These are phyloP conservation scores for Dendropsophus ebraccatus DNA, from an alignment of 2,113 vertebrate genomes.

Conservation along the genomic window DNA sequence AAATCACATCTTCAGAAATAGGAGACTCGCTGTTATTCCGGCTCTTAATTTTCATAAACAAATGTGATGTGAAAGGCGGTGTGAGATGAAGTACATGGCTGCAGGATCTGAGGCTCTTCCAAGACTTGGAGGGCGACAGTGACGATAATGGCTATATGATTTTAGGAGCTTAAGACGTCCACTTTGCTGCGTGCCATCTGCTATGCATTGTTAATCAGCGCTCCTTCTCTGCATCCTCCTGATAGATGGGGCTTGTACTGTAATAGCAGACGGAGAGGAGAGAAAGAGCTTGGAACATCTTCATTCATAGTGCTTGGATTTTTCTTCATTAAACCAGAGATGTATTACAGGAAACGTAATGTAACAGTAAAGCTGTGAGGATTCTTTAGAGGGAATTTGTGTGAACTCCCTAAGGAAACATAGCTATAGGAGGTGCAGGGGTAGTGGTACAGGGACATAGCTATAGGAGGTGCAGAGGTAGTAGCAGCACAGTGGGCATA, in stretches of 20 bases:
- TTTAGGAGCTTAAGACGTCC: slow-evolving; percentile 13
- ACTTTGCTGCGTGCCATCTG: slow-evolving; percentile 41
- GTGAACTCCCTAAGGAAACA: too few species aligned
- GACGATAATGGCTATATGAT: slow-evolving; percentile 45
- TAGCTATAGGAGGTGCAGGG: too few species aligned
- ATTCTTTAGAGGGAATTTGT: neutral
- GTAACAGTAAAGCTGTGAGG: neutral
- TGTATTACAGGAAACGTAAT: neutral
- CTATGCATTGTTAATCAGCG: slow-evolving; percentile 35
- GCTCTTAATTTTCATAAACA: slow-evolving; percentile 59
- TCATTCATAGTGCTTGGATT: slow-evolving; percentile 11
- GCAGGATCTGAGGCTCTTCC: slow-evolving; percentile 21
- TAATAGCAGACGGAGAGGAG: slow-evolving; percentile 8
- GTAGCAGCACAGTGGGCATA: too few species aligned
- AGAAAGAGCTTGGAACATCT: neutral
- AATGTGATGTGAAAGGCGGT: slow-evolving; percentile 38
- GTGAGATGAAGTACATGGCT: slow-evolving; percentile 31
- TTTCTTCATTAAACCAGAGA: neutral
- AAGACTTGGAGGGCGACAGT: slow-evolving; percentile 21
- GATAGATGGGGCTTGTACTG: slow-evolving; percentile 19
- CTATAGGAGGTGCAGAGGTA: too few species aligned
- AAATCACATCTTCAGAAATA: slow-evolving; percentile 52
- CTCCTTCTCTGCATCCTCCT: slow-evolving; percentile 19
- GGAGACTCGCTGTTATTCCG: slow-evolving; percentile 52
- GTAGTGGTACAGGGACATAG: too few species aligned